Evolutionary conservation across 2,888 invertebrate genomes (phyloP).

Genomic region (Cataglyphis albicans): DNA sequence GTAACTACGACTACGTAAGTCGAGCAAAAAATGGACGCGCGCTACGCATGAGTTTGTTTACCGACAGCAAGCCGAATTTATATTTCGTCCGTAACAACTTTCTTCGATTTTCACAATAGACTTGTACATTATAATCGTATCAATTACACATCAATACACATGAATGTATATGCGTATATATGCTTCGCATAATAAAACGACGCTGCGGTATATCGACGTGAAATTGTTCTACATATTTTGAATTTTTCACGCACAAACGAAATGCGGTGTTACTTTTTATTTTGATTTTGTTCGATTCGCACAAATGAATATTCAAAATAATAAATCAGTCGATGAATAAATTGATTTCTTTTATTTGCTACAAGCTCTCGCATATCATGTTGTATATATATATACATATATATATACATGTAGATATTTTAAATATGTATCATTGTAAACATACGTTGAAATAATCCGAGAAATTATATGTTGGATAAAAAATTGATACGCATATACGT

Average conservation of each 20-base stretch:
- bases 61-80: no score
- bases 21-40: background rate
- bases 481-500: background rate
- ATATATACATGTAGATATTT: no score
- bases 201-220: background rate
- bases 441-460: no score
- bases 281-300: background rate
- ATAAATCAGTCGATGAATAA: background rate
- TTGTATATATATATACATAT: background rate
- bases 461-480: no score
- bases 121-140: no score
- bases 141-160: background rate
- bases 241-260: no score
- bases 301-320: background rate
- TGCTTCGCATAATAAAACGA: background rate
- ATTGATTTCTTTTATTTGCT: conserved; percentile 2
- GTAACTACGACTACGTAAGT: background rate
- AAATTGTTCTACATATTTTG: no score
- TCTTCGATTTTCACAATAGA: no score
- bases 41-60: background rate
- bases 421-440: no score
- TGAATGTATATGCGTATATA: background rate
- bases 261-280: no score
- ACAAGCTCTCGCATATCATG: background rate
- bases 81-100: no score